Evolutionary conservation across 2,797 vertebrate species (phyloP).

Genomic region (Anguilla anguilla): DNA sequence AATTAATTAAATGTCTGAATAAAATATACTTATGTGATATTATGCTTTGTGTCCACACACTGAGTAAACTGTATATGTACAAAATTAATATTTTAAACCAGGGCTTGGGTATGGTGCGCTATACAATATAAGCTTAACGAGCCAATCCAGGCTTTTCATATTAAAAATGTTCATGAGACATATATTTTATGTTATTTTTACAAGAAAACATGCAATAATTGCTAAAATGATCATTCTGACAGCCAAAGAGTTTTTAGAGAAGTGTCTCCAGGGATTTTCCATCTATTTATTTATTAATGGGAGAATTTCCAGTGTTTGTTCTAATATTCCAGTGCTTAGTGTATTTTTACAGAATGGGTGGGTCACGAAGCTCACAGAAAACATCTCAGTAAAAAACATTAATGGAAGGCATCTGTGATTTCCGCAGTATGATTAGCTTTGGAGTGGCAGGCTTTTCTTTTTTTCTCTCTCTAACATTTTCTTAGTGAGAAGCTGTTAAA

Average conservation of each 20-base stretch:
- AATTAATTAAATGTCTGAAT: not conserved
- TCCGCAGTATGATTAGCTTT: not conserved
- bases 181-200: not conserved
- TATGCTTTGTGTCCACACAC: not conserved
- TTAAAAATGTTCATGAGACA: not conserved
- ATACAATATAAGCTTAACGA: not conserved
- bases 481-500: not conserved
- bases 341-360: not conserved
- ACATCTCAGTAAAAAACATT: not conserved
- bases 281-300: not conserved
- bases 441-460: not conserved
- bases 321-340: not conserved
- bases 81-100: not conserved
- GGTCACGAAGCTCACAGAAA: not conserved
- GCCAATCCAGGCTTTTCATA: not conserved
- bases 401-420: not conserved
- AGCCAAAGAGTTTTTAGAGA: not conserved
- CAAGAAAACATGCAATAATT: not conserved
- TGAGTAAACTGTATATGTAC: not conserved
- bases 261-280: not conserved
- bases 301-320: not conserved
- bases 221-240: not conserved
- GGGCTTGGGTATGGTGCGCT: not conserved
- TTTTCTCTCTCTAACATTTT: not conserved
- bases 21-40: not conserved